Evolutionary conservation across 2,113 vertebrate genomes (phyloP).

Genomic region (Gila orcuttii): DNA sequence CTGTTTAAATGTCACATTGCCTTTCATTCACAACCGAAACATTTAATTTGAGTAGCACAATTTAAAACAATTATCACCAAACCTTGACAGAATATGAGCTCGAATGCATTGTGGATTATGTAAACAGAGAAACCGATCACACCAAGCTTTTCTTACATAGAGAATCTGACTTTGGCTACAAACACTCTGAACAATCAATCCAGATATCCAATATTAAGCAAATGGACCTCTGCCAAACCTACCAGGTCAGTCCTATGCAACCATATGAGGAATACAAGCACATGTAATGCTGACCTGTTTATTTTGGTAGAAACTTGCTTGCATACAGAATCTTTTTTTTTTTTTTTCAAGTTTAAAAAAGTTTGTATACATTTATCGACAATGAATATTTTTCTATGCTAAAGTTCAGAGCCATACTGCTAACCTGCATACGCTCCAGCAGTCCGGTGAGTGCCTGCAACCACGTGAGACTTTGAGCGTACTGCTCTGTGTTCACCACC

Average conservation of each 20-base stretch:
- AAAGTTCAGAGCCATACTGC: background rate
- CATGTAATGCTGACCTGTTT: background rate
- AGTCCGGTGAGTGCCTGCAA: constrained; percentile 84
- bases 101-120: background rate
- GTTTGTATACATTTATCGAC: background rate
- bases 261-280: background rate
- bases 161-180: background rate
- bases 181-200: background rate
- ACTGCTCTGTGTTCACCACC: constrained; percentile 82
- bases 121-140: background rate
- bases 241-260: background rate
- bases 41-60: background rate
- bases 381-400: background rate
- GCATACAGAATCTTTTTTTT: too few relatives aligned
- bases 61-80: background rate
- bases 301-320: background rate
- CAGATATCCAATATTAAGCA: constrained; percentile 19
- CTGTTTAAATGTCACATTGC: background rate
- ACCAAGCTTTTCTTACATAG: background rate
- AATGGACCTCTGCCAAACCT: constrained; percentile 16
- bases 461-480: constrained; percentile 82
- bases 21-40: background rate
- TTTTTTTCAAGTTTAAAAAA: too few relatives aligned
- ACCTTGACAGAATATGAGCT: background rate
- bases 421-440: constrained; percentile 83